Conservation (phyloP, 2,888 invertebrate species). For the Acrobasis repandana region DNA sequence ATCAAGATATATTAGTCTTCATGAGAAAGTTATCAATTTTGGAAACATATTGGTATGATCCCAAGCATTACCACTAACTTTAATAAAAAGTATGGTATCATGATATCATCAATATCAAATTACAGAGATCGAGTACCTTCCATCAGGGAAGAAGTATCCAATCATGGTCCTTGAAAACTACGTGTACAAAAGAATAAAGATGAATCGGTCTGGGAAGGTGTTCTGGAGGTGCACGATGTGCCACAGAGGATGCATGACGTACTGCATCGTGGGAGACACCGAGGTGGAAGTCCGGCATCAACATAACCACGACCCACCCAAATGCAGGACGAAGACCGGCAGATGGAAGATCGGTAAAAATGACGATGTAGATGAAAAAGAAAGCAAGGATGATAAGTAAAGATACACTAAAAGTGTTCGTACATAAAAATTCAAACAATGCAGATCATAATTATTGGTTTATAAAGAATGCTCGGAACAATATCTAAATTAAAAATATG, state of each 20-base stretch:
- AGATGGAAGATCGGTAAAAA: constrained; percentile 24
- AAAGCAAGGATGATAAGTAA: not conserved
- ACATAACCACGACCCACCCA: constrained; percentile 45
- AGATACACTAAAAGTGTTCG: not conserved
- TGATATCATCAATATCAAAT: not conserved
- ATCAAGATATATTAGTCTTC: too few relatives aligned
- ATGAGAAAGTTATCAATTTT: too few relatives aligned
- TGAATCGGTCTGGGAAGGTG: constrained; percentile 44
- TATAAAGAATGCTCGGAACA: too few relatives aligned
- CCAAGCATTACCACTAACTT: too few relatives aligned
- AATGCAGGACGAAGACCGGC: constrained; percentile 35
- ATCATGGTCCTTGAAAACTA: constrained; percentile 43
- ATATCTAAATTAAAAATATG: too few relatives aligned
- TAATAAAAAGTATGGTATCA: not conserved
- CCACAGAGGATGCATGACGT: constrained; percentile 47
- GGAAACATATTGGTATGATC: too few relatives aligned
- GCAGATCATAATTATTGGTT: not conserved
- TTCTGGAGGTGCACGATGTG: constrained; percentile 50
- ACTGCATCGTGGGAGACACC: constrained; percentile 38
- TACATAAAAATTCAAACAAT: not conserved
- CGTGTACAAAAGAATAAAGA: constrained; percentile 47
- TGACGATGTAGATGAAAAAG: not conserved
- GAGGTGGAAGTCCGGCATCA: constrained; percentile 33
- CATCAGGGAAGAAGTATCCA: constrained; percentile 47
- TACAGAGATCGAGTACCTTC: constrained; percentile 39